These are phyloP conservation scores for Larimichthys crocea DNA, from an alignment of 2,113 vertebrate genomes.

Conservation along the genomic window DNA sequence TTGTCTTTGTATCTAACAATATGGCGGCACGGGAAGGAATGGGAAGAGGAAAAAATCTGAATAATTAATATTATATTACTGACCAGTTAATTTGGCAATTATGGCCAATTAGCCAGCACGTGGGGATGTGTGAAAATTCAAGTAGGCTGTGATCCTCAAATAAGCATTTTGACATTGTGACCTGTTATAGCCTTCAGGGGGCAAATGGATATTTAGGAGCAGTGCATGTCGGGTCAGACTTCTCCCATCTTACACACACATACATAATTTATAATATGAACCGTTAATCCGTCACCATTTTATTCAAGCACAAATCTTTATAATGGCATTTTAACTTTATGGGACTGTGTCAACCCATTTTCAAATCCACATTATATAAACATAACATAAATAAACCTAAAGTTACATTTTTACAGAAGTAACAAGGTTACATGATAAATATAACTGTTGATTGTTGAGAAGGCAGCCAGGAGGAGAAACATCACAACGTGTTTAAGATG, in stretches of 20 bases:
- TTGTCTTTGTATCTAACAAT: conserved; percentile 79
- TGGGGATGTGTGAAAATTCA: conserved; percentile 78
- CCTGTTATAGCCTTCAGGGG: conserved; percentile 67
- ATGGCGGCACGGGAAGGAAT: conserved; percentile 39
- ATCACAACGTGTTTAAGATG: no score
- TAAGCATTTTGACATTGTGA: conserved; percentile 76
- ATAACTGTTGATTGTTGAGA: no score
- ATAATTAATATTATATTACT: conserved; percentile 87
- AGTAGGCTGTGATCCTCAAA: conserved; percentile 53
- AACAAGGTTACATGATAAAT: no score
- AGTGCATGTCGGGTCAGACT: not conserved
- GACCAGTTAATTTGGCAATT: conserved; percentile 89
- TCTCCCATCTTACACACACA: not conserved
- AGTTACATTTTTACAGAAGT: no score
- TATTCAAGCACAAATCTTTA: not conserved
- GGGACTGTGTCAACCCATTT: no score
- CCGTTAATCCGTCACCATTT: not conserved
- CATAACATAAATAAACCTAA: no score
- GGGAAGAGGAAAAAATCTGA: conserved; percentile 52
- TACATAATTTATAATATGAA: not conserved
- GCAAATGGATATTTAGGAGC: conserved; percentile 29
- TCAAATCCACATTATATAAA: no score
- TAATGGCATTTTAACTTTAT: no score
- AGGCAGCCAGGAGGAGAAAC: no score
- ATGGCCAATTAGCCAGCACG: conserved; percentile 87